These are phyloP conservation scores for Holothuria leucospilota DNA, from an alignment of 53 echinoderm and acorn worm genomes.

Conservation along the genomic window DNA sequence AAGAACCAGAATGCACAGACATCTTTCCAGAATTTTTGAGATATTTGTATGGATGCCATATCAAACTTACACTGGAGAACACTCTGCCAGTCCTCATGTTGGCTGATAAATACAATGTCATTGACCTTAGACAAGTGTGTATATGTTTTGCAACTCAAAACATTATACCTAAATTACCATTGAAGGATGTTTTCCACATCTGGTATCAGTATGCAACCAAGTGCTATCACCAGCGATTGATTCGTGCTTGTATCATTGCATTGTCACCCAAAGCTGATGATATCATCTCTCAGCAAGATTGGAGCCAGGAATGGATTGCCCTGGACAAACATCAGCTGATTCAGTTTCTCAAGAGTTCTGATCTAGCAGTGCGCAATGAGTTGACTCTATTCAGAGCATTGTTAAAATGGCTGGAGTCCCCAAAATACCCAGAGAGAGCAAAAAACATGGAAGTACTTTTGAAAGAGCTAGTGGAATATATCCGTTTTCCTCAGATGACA, in stretches of 20 bases:
- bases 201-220: constrained; percentile 99
- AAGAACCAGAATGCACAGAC: constrained; percentile 85
- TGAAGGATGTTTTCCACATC: constrained; percentile 97
- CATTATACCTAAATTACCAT: constrained; percentile 95
- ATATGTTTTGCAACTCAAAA: constrained; percentile 82
- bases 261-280: constrained; percentile 98
- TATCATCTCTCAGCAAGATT: constrained; percentile 97
- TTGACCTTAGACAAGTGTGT: constrained; percentile 86
- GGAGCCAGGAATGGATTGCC: constrained; percentile 93
- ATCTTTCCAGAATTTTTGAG: constrained; percentile 84
- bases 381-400: constrained; percentile 86
- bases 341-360: constrained; percentile 94
- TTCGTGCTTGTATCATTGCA: constrained; percentile 80
- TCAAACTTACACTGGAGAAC: constrained; percentile 84
- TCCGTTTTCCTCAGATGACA: constrained; percentile 97
- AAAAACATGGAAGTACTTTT: constrained; percentile 74
- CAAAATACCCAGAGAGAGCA: constrained; percentile 84
- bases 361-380: constrained; percentile 91
- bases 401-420: constrained; percentile 90
- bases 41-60: constrained; percentile 89
- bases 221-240: constrained; percentile 91
- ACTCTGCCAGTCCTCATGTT: constrained; percentile 91
- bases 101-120: constrained; percentile 95
- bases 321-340: constrained; percentile 88
- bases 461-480: constrained; percentile 74